Base-by-base conservation (phyloP, 2,797 vertebrate genomes). In the Prionace glauca region DNA sequence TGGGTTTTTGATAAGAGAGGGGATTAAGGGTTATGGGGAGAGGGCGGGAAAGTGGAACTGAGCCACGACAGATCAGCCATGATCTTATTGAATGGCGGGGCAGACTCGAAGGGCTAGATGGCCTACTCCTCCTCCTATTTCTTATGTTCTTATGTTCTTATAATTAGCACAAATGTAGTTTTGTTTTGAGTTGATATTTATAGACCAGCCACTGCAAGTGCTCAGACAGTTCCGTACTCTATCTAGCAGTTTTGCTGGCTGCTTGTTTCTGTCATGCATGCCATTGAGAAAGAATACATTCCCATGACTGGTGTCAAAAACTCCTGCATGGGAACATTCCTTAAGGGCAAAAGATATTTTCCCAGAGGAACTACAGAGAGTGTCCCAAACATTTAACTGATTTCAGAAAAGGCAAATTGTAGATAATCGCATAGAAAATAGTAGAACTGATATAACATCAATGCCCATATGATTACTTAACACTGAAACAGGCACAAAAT, bases 211-310 rank as follows among this genome's bases (percentile, higher is more conserved):
- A 45, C 69, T 94, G 41, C 22, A 74, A 95, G 56, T n/a, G 3
- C 26, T 32, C 71, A 94, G 0, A 94, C 45, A 56, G 45, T 77
- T 95, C 71, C 7, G 8, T 74, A 32, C 93, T 74, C 26, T n/a
- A n/a, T 45, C 22, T 2, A 50, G 36, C 92, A 72, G 50, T 50
- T 72, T 5, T 41, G 36, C 50, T 94, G 93, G 41, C 32, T 72
- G 45, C 45, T 95, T 95, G 93, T 32, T 72, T 77, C 50, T 95
- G 41, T 74, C 96, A 96, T 65, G 90, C 95, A 94, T 96, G 96
- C 96, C 96, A 96, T 97, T 96, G 95, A 96, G 0, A 0, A 96
- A 96, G 95, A 74, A 96, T 95, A 96, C 81, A 29, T 95, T 95
- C 95, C 95, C 95, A 95, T 95, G 95, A 87, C 95, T 84, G 65